Evolutionary conservation across 2,113 vertebrate species (phyloP).

Genomic region (Argyrosomus japonicus): DNA sequence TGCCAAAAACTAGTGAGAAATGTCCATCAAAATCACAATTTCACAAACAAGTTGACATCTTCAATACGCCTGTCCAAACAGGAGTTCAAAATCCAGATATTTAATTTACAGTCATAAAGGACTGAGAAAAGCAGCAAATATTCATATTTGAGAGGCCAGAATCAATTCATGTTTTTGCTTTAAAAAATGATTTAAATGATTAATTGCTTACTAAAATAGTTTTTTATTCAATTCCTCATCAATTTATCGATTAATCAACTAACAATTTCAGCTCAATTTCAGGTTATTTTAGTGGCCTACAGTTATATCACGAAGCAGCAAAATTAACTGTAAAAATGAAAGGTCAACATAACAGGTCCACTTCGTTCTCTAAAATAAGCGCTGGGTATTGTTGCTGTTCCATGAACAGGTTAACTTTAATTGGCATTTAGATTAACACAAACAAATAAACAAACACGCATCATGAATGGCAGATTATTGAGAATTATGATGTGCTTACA

Average conservation of each 20-base stretch:
- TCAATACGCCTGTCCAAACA: not conserved
- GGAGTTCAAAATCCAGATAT: not conserved
- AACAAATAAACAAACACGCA: slow-evolving; percentile 52
- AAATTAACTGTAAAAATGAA: not conserved
- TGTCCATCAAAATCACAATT: not conserved
- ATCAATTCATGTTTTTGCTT: not conserved
- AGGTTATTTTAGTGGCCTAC: not conserved
- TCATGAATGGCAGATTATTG: slow-evolving; percentile 65
- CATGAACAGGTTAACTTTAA: slow-evolving; percentile 51
- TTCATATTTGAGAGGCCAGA: too few relatives aligned
- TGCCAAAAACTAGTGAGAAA: not conserved
- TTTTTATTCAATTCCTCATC: not conserved
- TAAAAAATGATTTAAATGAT: not conserved
- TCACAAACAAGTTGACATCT: not conserved
- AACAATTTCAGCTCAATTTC: not conserved
- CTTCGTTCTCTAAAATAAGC: not conserved
- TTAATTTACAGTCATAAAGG: not conserved
- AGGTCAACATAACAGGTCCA: not conserved
- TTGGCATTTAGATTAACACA: slow-evolving; percentile 58
- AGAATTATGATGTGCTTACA: slow-evolving; percentile 70
- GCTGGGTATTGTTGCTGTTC: not conserved
- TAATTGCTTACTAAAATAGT: not conserved
- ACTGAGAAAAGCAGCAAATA: not conserved
- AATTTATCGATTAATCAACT: not conserved
- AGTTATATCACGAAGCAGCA: not conserved